A percentile compares a stretch with the other conserved stretches of the same genome.
These are phyloP conservation scores for Cyclargus thomasi DNA, from an alignment of 1,140 invertebrate species.

Conservation along the genomic window DNA sequence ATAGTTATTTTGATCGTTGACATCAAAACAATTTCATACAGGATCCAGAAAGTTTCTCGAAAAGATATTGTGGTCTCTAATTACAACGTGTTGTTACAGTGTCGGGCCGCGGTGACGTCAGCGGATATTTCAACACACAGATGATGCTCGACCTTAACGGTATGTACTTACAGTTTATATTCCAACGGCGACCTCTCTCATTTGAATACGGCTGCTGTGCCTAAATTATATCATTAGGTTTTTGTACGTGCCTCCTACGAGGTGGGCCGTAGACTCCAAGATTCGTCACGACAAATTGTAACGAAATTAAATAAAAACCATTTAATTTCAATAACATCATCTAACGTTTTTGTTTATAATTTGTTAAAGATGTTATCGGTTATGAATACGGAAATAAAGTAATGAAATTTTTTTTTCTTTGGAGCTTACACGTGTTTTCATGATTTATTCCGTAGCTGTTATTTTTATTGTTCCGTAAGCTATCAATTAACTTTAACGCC, in stretches of 20 bases:
- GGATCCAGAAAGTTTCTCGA: neutral
- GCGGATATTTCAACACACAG: slow-evolving; percentile 66
- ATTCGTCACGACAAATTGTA: neutral
- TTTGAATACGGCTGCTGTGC: slow-evolving; percentile 37
- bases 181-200: slow-evolving; percentile 22
- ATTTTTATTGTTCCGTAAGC: too few species aligned
- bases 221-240: slow-evolving; percentile 50
- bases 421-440: too few species aligned
- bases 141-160: slow-evolving; percentile 70
- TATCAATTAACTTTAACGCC: too few species aligned
- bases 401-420: too few species aligned
- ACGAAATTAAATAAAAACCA: slow-evolving; percentile 19
- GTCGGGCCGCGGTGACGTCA: slow-evolving; percentile 64
- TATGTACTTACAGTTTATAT: slow-evolving; percentile 37
- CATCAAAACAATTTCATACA: too few species aligned
- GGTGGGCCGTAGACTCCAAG: slow-evolving; percentile 10
- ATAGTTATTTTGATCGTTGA: too few species aligned
- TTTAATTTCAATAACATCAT: slow-evolving; percentile 18
- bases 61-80: slow-evolving; percentile 20
- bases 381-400: too few species aligned
- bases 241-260: slow-evolving; percentile 31
- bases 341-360: neutral
- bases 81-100: slow-evolving; percentile 55
- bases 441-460: too few species aligned
- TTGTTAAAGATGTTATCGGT: too few species aligned